A percentile compares a stretch with the other conserved stretches of the same genome.
Evolutionary conservation across 2,888 invertebrate genomes (phyloP).

Genomic region (Heliconius sara): DNA sequence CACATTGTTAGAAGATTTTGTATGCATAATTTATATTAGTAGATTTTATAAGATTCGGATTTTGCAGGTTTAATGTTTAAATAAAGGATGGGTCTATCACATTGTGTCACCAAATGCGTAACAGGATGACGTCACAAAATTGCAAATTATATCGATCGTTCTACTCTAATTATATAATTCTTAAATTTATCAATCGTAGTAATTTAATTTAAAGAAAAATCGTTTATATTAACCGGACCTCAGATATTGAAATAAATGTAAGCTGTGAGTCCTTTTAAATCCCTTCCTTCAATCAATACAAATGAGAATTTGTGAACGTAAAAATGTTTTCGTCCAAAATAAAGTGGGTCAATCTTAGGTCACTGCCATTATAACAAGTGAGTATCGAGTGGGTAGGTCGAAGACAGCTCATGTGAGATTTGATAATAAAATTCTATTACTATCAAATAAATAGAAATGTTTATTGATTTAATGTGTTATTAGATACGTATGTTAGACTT

Average conservation of each 20-base stretch:
- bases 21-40: neutral
- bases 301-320: constrained; percentile 24
- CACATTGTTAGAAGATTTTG: neutral
- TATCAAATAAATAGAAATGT: constrained; percentile 18
- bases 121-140: constrained; percentile 18
- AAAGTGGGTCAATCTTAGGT: constrained; percentile 44
- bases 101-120: neutral
- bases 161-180: constrained; percentile 12
- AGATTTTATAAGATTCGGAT: neutral
- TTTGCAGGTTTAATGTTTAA: neutral
- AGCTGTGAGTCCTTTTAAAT: neutral
- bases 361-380: constrained; percentile 43
- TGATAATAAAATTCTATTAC: constrained; percentile 26
- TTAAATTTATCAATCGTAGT: neutral
- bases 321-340: constrained; percentile 42
- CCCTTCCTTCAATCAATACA: constrained; percentile 21
- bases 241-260: neutral
- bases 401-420: constrained; percentile 33
- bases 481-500: neutral
- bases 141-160: constrained; percentile 1
- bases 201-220: neutral
- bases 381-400: constrained; percentile 38
- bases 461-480: constrained; percentile 20
- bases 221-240: neutral
- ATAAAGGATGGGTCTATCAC: neutral